Evolutionary conservation across 2,888 invertebrate species (phyloP).

Genomic region (Oscheius myriophilus): DNA sequence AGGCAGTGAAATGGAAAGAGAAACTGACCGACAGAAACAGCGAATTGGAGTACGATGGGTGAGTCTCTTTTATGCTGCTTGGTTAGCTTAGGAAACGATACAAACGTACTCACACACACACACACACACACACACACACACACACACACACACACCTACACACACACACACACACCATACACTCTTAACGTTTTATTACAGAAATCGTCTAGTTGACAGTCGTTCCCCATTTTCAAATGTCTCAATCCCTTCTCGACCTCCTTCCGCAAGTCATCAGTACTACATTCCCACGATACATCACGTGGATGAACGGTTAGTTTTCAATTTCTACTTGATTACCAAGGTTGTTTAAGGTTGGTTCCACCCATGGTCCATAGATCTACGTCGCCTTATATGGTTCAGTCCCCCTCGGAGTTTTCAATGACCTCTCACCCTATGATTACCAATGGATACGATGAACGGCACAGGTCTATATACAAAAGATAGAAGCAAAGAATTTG

Average conservation of each 20-base stretch:
- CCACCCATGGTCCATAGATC: constrained; percentile 19
- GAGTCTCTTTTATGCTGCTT: too few species aligned
- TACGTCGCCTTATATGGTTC: constrained; percentile 31
- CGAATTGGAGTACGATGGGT: constrained; percentile 20
- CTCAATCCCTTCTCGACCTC: constrained; percentile 15
- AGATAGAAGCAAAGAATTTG: too few species aligned
- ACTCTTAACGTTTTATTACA: too few species aligned
- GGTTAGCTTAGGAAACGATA: too few species aligned
- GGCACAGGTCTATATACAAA: too few species aligned
- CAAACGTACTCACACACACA: too few species aligned
- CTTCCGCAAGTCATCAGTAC: constrained; percentile 22
- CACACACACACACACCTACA: too few species aligned
- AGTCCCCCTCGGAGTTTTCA: constrained; percentile 28
- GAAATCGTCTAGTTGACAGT: background rate
- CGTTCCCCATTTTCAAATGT: constrained; percentile 25
- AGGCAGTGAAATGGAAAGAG: constrained; percentile 49
- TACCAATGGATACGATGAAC: constrained; percentile 17
- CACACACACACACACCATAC: too few species aligned
- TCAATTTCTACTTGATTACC: background rate
- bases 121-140: background rate
- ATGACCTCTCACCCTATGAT: constrained; percentile 25
- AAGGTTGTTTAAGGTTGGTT: constrained; percentile 3
- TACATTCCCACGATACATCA: constrained; percentile 28
- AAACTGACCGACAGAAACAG: constrained; percentile 36
- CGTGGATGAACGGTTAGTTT: constrained; percentile 17